Evolutionary conservation across 2,113 vertebrate species (phyloP), one percentile per base, ranked within the genome.

Genomic region (Colinus virginianus): DNA sequence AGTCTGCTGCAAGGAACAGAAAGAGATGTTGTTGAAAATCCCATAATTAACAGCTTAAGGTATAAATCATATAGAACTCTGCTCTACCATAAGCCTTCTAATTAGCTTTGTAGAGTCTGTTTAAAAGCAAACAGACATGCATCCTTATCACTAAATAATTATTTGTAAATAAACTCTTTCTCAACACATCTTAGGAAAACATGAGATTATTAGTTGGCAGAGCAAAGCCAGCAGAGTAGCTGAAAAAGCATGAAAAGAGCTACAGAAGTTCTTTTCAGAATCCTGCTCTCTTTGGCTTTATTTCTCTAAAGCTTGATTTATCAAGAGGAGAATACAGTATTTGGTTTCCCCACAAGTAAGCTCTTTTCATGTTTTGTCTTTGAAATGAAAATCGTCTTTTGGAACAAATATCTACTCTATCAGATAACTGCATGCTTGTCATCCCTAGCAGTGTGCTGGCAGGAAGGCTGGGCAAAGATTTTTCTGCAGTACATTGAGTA

Each of bases 381-480:
- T 97, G 97, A 97, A 97, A 97, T 97, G 96, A 97, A 98, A 97
- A 97, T 96, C 58, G 8, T 97, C 94, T 96, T 93, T 95, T 94
- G 93, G 87, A 91, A 92, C 92, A 89, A 95, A 96, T 96, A 93
- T 94, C 90, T 94, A 92, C 84, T 90, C 95, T 84, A 55, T 97
- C 92, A 85, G 93, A 97, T 94, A 97, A 93, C 91, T 93, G 92
- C 90, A 93, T 82, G 85, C 92, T 95, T 96, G 94, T 95, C 94
- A 95, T 87, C 90, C 46, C 95, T 88, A 85, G 61, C 95, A 84
- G 93, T 58, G 92, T 76, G 87, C 91, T 90, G 93, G 94, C 94
- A 94, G 95, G 91, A 96, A 95, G 92, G 88, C 90, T 94, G 94
- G 87, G 90, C 3, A 5, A 93, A 83, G 91, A 92, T 91, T 94